phyloP scores from a whole-genome alignment of 1,140 invertebrate species.

The Achatina immaculata region DNA sequence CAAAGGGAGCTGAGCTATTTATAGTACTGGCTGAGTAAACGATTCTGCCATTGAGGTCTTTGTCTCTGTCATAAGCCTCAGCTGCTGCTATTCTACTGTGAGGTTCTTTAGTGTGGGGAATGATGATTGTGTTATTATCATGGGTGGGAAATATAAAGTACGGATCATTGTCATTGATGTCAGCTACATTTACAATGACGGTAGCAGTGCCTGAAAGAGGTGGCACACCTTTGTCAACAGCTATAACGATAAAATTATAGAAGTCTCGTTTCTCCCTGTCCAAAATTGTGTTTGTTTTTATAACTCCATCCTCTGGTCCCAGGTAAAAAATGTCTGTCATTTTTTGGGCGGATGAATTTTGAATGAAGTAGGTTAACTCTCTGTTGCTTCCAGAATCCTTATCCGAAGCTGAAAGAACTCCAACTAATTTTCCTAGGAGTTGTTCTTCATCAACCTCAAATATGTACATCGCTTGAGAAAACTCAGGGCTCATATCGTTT shows the following conservation, averaged over 20 bases:
- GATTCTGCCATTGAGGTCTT: constrained; percentile 85
- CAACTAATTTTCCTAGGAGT: constrained; percentile 38
- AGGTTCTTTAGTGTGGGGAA: constrained; percentile 84
- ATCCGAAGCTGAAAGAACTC: constrained; percentile 73
- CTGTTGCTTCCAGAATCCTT: constrained; percentile 82
- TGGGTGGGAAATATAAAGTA: constrained; percentile 80
- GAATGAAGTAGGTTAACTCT: constrained; percentile 76
- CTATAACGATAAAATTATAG: constrained; percentile 80
- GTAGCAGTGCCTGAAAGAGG: constrained; percentile 74
- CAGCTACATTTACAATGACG: constrained; percentile 78
- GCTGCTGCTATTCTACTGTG: constrained; percentile 74
- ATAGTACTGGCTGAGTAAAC: constrained; percentile 91
- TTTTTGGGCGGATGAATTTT: neutral
- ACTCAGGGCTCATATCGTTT: constrained; percentile 91
- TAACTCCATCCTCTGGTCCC: constrained; percentile 29
- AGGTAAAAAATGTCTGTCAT: constrained; percentile 33
- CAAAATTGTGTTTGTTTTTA: constrained; percentile 78
- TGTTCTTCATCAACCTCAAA: constrained; percentile 46
- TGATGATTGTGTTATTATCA: constrained; percentile 76
- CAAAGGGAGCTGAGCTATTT: constrained; percentile 82
- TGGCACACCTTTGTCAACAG: constrained; percentile 69
- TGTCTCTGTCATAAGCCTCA: constrained; percentile 50
- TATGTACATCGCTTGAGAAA: constrained; percentile 66
- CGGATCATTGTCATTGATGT: constrained; percentile 93
- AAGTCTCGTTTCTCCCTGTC: constrained; percentile 85